A percentile compares a stretch with the other conserved stretches of the same genome.
Conservation (phyloP, 2,797 vertebrate species). For the Coendou prehensilis region DNA sequence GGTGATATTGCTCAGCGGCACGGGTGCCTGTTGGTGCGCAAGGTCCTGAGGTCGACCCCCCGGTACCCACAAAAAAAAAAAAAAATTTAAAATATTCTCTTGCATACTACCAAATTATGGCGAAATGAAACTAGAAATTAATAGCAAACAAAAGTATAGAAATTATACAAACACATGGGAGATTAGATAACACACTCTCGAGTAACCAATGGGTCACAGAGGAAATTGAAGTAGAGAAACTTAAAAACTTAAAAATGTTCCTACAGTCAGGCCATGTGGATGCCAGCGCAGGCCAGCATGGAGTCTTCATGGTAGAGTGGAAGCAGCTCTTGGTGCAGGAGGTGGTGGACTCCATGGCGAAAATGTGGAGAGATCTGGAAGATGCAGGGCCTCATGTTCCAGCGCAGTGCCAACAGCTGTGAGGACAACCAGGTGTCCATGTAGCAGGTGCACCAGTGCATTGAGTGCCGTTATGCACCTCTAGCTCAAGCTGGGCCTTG, state of each 20-base stretch:
- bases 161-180: neutral
- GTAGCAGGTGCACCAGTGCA: neutral
- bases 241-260: neutral
- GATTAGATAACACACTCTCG: neutral
- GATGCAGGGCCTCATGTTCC: neutral
- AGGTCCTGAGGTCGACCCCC: too few species aligned
- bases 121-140: neutral
- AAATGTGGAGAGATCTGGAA: neutral
- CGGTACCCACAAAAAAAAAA: too few species aligned
- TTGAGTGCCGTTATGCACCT: neutral
- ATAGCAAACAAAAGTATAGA: neutral
- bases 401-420: neutral
- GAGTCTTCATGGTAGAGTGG: neutral
- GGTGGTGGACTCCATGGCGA: neutral
- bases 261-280: neutral
- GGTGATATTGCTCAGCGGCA: too few species aligned
- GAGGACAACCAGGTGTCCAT: neutral
- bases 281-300: neutral
- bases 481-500: neutral
- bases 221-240: neutral
- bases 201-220: neutral
- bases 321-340: neutral
- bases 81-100: neutral
- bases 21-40: too few species aligned
- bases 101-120: neutral